Evolutionary conservation across 2,797 vertebrate genomes (phyloP), one percentile per base, ranked within the genome.

Genomic region (Nothura maculosa): DNA sequence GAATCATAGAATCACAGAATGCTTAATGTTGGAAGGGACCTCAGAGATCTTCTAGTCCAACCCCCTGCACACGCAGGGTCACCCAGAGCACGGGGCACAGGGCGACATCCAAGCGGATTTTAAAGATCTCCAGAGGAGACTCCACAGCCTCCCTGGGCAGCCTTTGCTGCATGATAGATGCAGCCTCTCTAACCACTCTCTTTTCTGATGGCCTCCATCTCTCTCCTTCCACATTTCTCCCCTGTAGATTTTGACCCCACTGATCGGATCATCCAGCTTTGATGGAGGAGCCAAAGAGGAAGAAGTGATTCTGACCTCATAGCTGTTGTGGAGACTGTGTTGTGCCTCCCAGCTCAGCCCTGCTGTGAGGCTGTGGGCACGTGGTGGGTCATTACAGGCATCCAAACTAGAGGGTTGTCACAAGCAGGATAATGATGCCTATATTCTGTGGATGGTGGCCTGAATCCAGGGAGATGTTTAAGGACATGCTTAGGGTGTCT

Each of bases 231-330:
- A 1, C 81, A 64, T n/a, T 7, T 14, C 18, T 42, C 15, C 4
- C 19, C 36, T 1, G 3, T 34, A 74, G 82, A 36, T 89, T 57
- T 87, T 70, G 63, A 57, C 57, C 20, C 32, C n/a, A 52, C 81
- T 69, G 81, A 92, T 88, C 70, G 64, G n/a, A 38, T 82, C 38
- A 68, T 57, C 85, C 82, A 75, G 82, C 63, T 82, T 54, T 94
- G 75, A 61, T 58, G 74, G 57, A 45, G 20, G 62, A 48, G 10
- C 57, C 79, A 62, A 82, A 89, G 61, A 40, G 63, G 63, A 82
- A 62, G 75, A 68, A 34, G 22, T 85, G 77, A 91, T 91, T 67
- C 92, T 70, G 25, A 75, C 85, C 36, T 20, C 82, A 13, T 52
- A 72, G 61, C n/a, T 87, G 20, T 27, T 48, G 30, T 24, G 69